Base-by-base conservation (phyloP, 2,113 vertebrate species). In the Ranitomeya variabilis region DNA sequence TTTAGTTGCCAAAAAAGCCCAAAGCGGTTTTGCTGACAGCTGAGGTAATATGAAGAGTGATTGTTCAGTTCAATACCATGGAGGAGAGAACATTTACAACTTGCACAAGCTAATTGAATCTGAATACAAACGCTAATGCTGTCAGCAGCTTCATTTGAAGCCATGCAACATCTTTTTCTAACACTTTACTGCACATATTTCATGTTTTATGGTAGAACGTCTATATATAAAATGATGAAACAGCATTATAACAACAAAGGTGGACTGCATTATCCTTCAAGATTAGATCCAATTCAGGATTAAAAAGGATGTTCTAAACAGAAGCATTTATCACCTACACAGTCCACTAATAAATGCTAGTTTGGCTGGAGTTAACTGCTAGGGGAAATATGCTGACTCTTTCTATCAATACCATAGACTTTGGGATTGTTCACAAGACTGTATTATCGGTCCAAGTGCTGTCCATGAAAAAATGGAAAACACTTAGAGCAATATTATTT, bases 41-140 rank as follows among this genome's bases (percentile, higher is more conserved):
- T 88, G 57, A 83, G 86, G 86, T 83, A 88, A 88, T 77, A 76
- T 76, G 80, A 88, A 21, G 37, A 83, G 80, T 69, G 69, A 88
- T 83, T 76, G 86, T 83, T 83, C 69, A 23, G 80, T 83, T 76
- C 87, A 88, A 83, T 83, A 88, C 57, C 67, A 21, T 59, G 16
- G 59, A 76, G 80, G 55, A 83, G 31, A 81, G 54, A 88, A 88
- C 71, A 88, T 83, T 88, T 69, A 82, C 59, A 52, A 88, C n/a
- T 31, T 77, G 62, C 21, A 76, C 69, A 64, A n/a, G 3, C 37
- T 88, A 62, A 88, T 83, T 88, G 80, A 88, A 88, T 87, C 55
- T 45, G 57, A 76, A 83, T 83, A 60, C 80, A 88, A 88, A 73
- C 37, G 18, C 37, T 73, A 59, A 83, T 66, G 67, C 87, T 45